phyloP scores from a whole-genome alignment of 2,113 vertebrate genomes.

The Oriolus oriolus region DNA sequence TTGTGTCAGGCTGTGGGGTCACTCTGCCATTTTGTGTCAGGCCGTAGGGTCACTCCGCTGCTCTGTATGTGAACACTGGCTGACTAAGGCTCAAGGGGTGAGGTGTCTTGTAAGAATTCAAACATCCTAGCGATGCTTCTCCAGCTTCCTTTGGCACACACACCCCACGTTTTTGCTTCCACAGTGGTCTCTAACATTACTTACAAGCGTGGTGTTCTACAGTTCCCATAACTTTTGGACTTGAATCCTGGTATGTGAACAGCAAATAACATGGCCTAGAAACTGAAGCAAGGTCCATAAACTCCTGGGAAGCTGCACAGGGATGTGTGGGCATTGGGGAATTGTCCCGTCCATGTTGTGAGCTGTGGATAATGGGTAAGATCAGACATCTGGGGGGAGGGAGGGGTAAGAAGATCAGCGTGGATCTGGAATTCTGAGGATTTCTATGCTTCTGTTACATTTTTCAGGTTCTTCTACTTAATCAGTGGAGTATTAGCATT shows the following conservation, averaged over 20 bases:
- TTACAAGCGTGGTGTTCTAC: neutral
- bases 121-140: neutral
- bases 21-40: neutral
- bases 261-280: rapidly evolving
- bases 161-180: neutral
- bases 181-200: neutral
- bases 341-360: neutral
- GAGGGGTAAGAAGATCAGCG: neutral
- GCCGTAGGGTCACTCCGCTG: too few species aligned
- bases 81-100: neutral
- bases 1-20: neutral
- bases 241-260: neutral
- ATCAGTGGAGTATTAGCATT: neutral
- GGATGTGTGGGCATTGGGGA: neutral
- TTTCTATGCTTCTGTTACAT: rapidly evolving
- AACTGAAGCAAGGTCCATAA: neutral
- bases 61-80: too few species aligned
- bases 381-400: rapidly evolving
- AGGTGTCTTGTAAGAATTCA: neutral
- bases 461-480: neutral
- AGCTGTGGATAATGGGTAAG: neutral
- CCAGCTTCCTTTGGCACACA: neutral
- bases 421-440: neutral
- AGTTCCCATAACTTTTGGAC: neutral
- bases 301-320: neutral